Percentiles rank a stretch among this genome's conserved stretches.
Evolutionary conservation across 2,888 invertebrate species (phyloP).

Genomic region (Cheilosia impressa): DNA sequence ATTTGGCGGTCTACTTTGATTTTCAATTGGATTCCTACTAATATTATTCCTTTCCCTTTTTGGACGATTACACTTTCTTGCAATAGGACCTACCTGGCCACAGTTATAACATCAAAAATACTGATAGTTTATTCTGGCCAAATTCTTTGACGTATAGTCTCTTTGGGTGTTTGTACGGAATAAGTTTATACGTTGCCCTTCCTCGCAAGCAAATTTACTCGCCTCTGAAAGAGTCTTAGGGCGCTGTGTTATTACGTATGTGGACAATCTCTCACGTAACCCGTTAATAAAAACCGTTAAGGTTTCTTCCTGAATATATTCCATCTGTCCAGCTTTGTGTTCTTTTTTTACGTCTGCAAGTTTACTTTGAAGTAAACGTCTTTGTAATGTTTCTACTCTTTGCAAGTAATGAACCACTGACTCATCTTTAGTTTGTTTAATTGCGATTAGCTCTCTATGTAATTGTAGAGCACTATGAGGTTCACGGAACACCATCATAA

Average conservation of each 20-base stretch:
- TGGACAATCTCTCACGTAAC: neutral
- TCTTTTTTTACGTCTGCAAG: neutral
- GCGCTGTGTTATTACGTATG: slow-evolving; percentile 39
- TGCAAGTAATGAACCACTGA: slow-evolving; percentile 31
- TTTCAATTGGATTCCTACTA: too few species aligned
- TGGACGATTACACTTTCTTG: neutral
- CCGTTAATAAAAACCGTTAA: slow-evolving; percentile 27
- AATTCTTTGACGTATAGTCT: neutral
- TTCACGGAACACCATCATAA: slow-evolving; percentile 13
- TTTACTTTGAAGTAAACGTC: slow-evolving; percentile 18
- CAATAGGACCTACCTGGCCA: neutral
- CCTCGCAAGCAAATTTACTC: slow-evolving; percentile 39
- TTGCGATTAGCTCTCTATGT: slow-evolving; percentile 38
- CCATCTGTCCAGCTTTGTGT: slow-evolving; percentile 8
- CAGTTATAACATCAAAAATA: too few species aligned
- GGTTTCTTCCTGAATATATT: slow-evolving; percentile 26
- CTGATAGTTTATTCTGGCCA: too few species aligned
- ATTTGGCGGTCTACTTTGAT: too few species aligned
- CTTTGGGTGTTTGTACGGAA: slow-evolving; percentile 21
- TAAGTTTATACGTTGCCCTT: slow-evolving; percentile 28
- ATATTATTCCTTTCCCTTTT: neutral
- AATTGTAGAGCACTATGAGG: slow-evolving; percentile 19
- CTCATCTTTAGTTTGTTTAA: slow-evolving; percentile 27
- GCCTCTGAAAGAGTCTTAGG: slow-evolving; percentile 36
- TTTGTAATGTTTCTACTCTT: slow-evolving; percentile 28